Base-by-base conservation (phyloP, 2,113 vertebrate species). In the Synodontis membranacea region DNA sequence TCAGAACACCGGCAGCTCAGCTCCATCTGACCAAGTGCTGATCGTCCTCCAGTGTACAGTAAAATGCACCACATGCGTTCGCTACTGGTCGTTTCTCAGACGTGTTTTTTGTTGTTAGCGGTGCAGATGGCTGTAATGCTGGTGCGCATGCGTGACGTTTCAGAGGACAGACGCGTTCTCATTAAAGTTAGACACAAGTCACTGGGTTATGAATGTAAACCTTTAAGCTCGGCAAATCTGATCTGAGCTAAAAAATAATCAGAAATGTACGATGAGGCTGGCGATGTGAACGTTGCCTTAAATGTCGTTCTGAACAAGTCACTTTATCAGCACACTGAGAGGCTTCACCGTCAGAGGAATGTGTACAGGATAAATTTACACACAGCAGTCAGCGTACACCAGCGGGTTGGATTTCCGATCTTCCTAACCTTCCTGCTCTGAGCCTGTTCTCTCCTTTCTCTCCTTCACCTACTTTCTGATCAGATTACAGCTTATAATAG, bases 281-380 rank as follows among this genome's bases (percentile, higher is more conserved):
- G n/a, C n/a, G n/a, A 34, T 15, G 34, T 66, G 5, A 64, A 64
- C 12, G 12, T 31, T 12, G 31, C 37, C 2, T 19, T 68, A 14
- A 37, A 31, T 3, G 14, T n/a, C 17, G 0, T 34, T 66, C 0
- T 39, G 66, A 25, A 28, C 70, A 28, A 25, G 28, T 23, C 23
- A 4, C 1, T 9, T 7, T 66, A 37, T 66, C 62, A 34, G 62
- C 28, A 34, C 64, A 6, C 64, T 15, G 31, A 64, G 12, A 64
- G 64, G 34, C n/a, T n/a, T n/a, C n/a, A n/a, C 5, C 17, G 15
- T 37, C 34, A 72, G 68, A n/a, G 25, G 42, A 46, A 46, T 15
- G 37, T 75, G 39, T 75, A 42, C 39, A n/a, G 72, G 42, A 75
- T 75, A 75, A 46, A 46, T 75, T 75, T 75, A 75, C 72, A 28